A percentile compares a stretch with the other conserved stretches of the same genome.
These are phyloP conservation scores for Copsychus sechellarum DNA, from an alignment of 2,113 vertebrate genomes.

Conservation along the genomic window DNA sequence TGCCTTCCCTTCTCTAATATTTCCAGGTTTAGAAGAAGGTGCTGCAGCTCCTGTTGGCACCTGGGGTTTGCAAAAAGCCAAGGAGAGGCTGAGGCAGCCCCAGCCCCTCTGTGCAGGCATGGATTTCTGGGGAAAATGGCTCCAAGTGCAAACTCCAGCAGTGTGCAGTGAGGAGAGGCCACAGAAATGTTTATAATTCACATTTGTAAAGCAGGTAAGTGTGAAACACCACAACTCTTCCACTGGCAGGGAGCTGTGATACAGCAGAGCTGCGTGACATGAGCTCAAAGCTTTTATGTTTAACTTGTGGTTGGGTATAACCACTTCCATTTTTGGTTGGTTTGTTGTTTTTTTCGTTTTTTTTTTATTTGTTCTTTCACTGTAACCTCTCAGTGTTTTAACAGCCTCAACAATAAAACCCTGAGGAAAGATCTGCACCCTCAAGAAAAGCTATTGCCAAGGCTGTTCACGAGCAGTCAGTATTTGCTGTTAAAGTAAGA, in stretches of 20 bases:
- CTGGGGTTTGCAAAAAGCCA: fast-evolving
- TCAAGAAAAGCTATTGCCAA: neutral
- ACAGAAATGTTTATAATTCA: neutral
- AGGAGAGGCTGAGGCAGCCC: neutral
- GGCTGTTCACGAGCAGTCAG: neutral
- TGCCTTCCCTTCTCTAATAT: neutral
- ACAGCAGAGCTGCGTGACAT: neutral
- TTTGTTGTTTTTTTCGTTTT: too few species aligned
- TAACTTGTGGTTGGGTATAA: neutral
- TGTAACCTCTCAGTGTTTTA: neutral
- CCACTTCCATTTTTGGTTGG: neutral
- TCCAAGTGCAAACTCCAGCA: neutral
- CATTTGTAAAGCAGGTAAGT: neutral
- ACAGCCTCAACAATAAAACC: neutral
- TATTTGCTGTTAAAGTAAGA: neutral
- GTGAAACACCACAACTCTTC: neutral
- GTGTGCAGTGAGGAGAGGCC: neutral
- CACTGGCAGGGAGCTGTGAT: neutral
- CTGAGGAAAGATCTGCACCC: neutral
- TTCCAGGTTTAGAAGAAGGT: neutral
- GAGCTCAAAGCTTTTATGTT: neutral
- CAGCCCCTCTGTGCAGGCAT: neutral
- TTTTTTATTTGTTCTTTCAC: neutral
- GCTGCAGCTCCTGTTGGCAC: neutral
- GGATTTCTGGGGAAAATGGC: neutral